A percentile compares a stretch with the other conserved stretches of the same genome.
phyloP scores from a whole-genome alignment of 2,888 invertebrate genomes.

The Dastarcus helophoroides region DNA sequence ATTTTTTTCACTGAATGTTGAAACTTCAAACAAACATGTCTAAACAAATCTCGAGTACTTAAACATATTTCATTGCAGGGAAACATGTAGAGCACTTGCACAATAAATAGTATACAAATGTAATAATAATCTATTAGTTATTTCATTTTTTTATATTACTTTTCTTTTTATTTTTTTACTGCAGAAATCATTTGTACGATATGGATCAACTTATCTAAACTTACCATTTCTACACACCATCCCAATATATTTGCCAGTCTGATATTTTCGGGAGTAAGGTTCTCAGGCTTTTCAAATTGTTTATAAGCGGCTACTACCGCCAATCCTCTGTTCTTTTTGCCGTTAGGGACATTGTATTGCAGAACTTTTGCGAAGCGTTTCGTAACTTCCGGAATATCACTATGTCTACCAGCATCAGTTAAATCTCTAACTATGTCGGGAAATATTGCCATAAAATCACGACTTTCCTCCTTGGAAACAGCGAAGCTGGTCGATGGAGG shows the following conservation, averaged over 20 bases:
- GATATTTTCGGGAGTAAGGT: slow-evolving; percentile 65
- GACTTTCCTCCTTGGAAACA: slow-evolving; percentile 65
- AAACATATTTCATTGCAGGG: no score
- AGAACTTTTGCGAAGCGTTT: slow-evolving; percentile 75
- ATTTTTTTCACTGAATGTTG: no score
- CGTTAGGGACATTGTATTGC: slow-evolving; percentile 85
- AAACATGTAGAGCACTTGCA: no score
- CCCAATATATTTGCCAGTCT: slow-evolving; percentile 74
- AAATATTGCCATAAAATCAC: slow-evolving; percentile 81
- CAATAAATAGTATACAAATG: no score
- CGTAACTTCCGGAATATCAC: slow-evolving; percentile 66
- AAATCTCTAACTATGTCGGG: slow-evolving; percentile 78
- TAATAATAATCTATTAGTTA: no score
- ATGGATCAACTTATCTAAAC: no score
- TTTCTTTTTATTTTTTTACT: no score
- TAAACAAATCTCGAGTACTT: no score
- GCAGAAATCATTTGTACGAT: no score
- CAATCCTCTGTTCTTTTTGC: slow-evolving; percentile 75
- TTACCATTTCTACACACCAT: slow-evolving; percentile 92
- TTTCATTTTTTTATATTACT: no score
- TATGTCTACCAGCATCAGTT: slow-evolving; percentile 62
- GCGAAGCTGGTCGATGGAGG: slow-evolving; percentile 50
- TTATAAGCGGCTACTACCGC: slow-evolving; percentile 65
- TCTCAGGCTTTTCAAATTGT: slow-evolving; percentile 52
- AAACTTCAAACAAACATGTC: no score